Conservation (phyloP, 2,888 invertebrate genomes). For the Drosophila silvestris region DNA sequence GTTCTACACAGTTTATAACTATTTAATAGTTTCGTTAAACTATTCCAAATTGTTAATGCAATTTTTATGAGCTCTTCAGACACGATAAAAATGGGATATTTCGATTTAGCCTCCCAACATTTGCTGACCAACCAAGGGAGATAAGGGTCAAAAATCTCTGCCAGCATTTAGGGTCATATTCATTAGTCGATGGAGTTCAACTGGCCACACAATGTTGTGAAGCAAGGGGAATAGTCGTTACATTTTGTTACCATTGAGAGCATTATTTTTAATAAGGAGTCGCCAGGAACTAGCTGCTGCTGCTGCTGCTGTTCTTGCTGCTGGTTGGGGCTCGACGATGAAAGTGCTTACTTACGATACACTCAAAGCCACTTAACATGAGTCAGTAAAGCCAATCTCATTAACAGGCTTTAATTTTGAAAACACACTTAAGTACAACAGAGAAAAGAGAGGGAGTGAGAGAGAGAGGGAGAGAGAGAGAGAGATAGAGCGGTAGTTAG, state of each 20-base stretch:
- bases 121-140: constrained; percentile 8
- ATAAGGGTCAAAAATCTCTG: constrained; percentile 29
- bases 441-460: neutral
- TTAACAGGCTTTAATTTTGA: constrained; percentile 81
- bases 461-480: neutral
- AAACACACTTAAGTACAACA: constrained; percentile 76
- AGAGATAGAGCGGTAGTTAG: neutral
- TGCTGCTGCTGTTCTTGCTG: constrained; percentile 10
- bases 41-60: neutral
- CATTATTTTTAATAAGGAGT: constrained; percentile 77
- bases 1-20: neutral
- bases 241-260: constrained; percentile 63
- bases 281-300: constrained; percentile 1
- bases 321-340: constrained; percentile 1
- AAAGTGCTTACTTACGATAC: constrained; percentile 79
- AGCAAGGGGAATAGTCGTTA: constrained; percentile 27
- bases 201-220: constrained; percentile 21
- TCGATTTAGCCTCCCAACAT: neutral
- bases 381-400: constrained; percentile 80
- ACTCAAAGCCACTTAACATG: constrained; percentile 81
- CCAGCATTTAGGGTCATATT: constrained; percentile 41
- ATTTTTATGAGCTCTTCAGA: constrained; percentile 9
- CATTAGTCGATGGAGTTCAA: constrained; percentile 32
- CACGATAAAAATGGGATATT: neutral
- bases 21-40: neutral